These are phyloP conservation scores for Zosterops hypoxanthus DNA, from an alignment of 2,113 vertebrate genomes.

Conservation along the genomic window DNA sequence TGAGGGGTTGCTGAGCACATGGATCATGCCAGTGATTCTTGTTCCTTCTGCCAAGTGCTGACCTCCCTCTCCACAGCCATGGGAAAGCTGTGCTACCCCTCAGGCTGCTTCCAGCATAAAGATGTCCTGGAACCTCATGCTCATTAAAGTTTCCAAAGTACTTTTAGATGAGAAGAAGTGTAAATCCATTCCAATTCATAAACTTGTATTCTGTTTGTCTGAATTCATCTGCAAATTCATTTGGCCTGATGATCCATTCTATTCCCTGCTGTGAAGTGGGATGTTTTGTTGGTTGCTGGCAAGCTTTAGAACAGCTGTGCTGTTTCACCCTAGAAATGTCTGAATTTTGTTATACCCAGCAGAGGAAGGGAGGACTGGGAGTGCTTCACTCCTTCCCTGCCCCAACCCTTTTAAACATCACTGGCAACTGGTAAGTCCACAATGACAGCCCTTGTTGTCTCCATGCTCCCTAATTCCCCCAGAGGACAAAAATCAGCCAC, in stretches of 20 bases:
- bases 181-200: not conserved
- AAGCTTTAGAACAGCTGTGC: not conserved
- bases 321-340: not conserved
- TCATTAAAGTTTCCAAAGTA: not conserved
- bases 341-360: not conserved
- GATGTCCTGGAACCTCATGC: not conserved
- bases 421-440: not conserved
- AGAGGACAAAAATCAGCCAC: not conserved
- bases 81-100: not conserved
- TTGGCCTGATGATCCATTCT: not conserved
- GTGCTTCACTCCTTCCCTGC: not conserved
- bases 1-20: not conserved
- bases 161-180: not conserved
- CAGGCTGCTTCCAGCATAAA: not conserved
- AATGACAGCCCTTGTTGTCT: not conserved
- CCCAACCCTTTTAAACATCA: not conserved
- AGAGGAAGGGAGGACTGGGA: not conserved
- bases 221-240: not conserved
- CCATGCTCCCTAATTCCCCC: not conserved
- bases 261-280: not conserved
- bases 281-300: not conserved
- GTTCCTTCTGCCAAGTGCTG: not conserved
- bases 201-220: not conserved
- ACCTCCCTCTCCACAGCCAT: rapidly evolving
- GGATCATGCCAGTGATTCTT: not conserved